Evolutionary conservation across 2,113 vertebrate genomes (phyloP).

Genomic region (Irena cyanogastra): DNA sequence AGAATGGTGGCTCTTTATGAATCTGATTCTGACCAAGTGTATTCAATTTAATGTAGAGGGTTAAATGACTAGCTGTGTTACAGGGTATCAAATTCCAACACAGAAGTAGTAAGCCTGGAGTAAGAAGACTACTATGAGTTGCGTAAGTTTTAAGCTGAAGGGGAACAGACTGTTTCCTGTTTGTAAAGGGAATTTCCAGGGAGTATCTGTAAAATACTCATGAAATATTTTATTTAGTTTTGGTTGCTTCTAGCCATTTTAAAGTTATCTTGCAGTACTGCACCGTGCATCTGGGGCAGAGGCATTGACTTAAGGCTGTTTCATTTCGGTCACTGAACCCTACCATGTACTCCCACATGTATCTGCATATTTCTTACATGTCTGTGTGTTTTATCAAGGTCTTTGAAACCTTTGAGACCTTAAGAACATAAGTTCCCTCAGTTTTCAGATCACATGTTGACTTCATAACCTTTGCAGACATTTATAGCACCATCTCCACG

Average conservation of each 20-base stretch:
- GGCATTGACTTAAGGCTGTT: background rate
- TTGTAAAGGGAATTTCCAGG: background rate
- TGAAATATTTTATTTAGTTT: background rate
- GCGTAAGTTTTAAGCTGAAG: background rate
- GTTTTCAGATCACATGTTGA: background rate
- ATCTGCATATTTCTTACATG: background rate
- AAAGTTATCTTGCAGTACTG: background rate
- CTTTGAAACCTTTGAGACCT: background rate
- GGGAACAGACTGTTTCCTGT: background rate
- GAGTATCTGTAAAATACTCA: background rate
- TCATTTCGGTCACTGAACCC: background rate
- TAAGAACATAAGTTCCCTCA: background rate
- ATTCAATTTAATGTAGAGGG: background rate
- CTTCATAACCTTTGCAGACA: background rate
- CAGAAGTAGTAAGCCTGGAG: background rate
- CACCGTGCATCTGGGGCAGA: fast-evolving
- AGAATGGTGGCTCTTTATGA: background rate
- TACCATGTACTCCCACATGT: background rate
- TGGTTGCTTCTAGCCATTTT: background rate
- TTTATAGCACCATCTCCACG: background rate
- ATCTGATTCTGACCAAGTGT: background rate
- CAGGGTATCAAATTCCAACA: background rate
- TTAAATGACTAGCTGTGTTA: background rate
- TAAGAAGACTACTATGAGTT: background rate
- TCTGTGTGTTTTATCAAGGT: background rate